Conservation (phyloP, 2,888 invertebrate species). For the Cheilosia variabilis region DNA sequence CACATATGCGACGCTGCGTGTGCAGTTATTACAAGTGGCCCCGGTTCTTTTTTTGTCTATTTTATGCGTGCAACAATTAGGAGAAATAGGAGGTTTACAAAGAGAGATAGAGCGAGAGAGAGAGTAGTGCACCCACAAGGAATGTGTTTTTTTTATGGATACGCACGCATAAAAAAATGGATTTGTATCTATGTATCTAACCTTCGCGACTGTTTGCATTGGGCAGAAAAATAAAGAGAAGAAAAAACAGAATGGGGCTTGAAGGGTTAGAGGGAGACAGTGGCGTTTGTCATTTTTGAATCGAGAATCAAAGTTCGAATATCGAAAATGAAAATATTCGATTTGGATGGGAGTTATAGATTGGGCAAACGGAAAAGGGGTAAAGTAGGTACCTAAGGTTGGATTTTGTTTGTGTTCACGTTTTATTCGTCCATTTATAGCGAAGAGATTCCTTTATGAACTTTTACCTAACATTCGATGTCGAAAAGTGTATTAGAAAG, state of each 20-base stretch:
- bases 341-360: slow-evolving; percentile 49
- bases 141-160: slow-evolving; percentile 49
- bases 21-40: slow-evolving; percentile 74
- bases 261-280: slow-evolving; percentile 68
- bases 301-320: slow-evolving; percentile 59
- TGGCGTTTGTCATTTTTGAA: slow-evolving; percentile 34
- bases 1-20: slow-evolving; percentile 25
- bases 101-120: slow-evolving; percentile 51
- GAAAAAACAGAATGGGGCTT: not conserved
- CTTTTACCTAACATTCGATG: too few species aligned
- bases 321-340: slow-evolving; percentile 49
- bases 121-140: slow-evolving; percentile 68
- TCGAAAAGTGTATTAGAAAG: not conserved
- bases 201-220: slow-evolving; percentile 74
- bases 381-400: not conserved
- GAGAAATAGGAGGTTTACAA: slow-evolving; percentile 22
- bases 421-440: slow-evolving; percentile 39
- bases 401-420: slow-evolving; percentile 17
- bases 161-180: slow-evolving; percentile 59
- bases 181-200: slow-evolving; percentile 66
- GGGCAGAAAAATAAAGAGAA: slow-evolving; percentile 49
- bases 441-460: slow-evolving; percentile 27
- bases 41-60: slow-evolving; percentile 54
- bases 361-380: slow-evolving; percentile 41
- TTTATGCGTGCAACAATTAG: slow-evolving; percentile 66